These are phyloP conservation scores for Halocynthia roretzi DNA, from an alignment of 23 tunicate genomes.

Conservation along the genomic window DNA sequence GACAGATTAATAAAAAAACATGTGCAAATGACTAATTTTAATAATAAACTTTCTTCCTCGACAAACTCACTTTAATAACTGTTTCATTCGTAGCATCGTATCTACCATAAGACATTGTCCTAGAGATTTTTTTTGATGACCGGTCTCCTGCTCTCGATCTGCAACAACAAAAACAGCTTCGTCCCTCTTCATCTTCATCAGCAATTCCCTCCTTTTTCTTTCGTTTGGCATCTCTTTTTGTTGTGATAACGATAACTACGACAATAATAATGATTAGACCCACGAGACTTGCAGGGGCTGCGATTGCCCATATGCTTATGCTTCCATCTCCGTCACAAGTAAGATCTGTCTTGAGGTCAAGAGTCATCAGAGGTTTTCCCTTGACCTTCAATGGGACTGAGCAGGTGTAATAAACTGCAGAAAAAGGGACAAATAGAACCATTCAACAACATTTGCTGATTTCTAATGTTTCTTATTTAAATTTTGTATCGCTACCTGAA, in stretches of 20 bases:
- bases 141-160: neutral
- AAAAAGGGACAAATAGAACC: neutral
- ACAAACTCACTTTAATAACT: slow-evolving; percentile 26
- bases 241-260: slow-evolving; percentile 21
- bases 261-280: slow-evolving; percentile 36
- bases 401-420: slow-evolving; percentile 47
- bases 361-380: slow-evolving; percentile 40
- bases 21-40: neutral
- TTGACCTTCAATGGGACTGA: slow-evolving; percentile 34
- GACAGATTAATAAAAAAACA: neutral
- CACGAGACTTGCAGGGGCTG: slow-evolving; percentile 51
- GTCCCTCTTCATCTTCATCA: neutral
- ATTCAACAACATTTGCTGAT: neutral
- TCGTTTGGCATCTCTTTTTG: slow-evolving; percentile 17
- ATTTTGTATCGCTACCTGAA: slow-evolving; percentile 31
- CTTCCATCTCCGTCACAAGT: slow-evolving; percentile 23
- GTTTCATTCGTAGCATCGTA: slow-evolving; percentile 48
- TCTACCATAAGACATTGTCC: slow-evolving; percentile 12
- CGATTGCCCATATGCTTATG: slow-evolving; percentile 51
- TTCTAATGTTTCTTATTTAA: neutral
- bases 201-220: neutral
- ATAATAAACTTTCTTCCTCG: neutral
- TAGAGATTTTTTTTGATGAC: slow-evolving; percentile 18
- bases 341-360: slow-evolving; percentile 15
- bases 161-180: slow-evolving; percentile 22